Base-by-base conservation (phyloP, 2,888 invertebrate species). In the Rhagonycha fulva region DNA sequence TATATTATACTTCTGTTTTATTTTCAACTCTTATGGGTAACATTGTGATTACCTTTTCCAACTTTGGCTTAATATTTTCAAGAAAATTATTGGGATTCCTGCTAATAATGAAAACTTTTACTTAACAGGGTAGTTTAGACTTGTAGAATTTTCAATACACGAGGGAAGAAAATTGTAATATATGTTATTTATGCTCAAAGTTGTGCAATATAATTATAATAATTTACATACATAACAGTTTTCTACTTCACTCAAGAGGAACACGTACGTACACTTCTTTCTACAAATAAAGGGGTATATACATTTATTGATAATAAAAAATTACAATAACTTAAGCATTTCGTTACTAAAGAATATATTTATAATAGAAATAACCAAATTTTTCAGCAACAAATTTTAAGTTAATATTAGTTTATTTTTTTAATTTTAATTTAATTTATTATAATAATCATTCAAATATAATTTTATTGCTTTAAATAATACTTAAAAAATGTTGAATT, bases 1-100 rank as follows among this genome's bases (percentile, higher is more conserved):
- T 77, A 78, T 81, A 79, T 81, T 79, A 80, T 80, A 80, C 80
- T 79, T 79, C 80, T 81, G 80, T 77, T 81, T 81, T 81, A 81
- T 80, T 80, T 77, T 79, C 81, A 73, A 78, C 70, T 78, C 79
- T 78, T 80, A 76, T 79, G 80, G 79, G 77, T 72, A 78, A 80
- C 79, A 77, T 80, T 81, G 80, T 79, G 80, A 80, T 79, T 81
- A 80, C 71, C 80, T 77, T 76, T 79, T 78, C 80, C 80, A 80
- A 80, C 76, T 63, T 32, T 32, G n/a, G 32, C 32, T 32, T 12
- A 32, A 32, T 32, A 32, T 32, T 32, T 32, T 32, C 32, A n/a
- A 1, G 32, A 32, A 32, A 32, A 32, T 32, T 32, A 32, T 32
- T 30, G 30, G 9, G 4, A 32, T 32, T 32, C 12, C 32, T n/a